Base-by-base conservation (phyloP, 1,140 invertebrate genomes). In the Sinonovacula constricta region DNA sequence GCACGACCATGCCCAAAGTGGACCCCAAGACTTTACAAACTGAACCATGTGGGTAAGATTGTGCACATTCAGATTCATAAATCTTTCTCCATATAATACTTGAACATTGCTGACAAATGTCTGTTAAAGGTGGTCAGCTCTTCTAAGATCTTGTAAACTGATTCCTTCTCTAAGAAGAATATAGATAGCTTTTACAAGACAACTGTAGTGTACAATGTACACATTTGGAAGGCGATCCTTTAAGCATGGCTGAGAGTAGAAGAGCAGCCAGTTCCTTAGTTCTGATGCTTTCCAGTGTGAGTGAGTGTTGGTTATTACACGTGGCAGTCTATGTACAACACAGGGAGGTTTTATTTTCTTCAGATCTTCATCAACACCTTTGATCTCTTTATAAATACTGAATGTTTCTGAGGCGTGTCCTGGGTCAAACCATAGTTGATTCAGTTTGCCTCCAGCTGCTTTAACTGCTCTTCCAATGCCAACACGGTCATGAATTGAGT, bases 221-320 rank as follows among this genome's bases (percentile, higher is more conserved):
- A 71, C 5, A n/a, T 65, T 24, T 57, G 49, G 66, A 14, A 81
- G 45, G 14, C 5, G 30, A 18, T 22, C 66, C 24, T 68, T 54
- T 34, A 81, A 56, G 56, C 79, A 81, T 57, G 79, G 79, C 14
- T 75, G 7, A 22, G 54, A 59, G 51, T 75, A 80, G 76, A 65
- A 80, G 1, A 80, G 34, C 14, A 80, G 33, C 79, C 79, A 80
- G 18, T 31, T 49, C n/a, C 79, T 34, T n/a, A 80, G 24, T 70
- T 80, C 71, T n/a, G 66, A 80, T 54, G 79, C 79, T 49, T 80
- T 80, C 71, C 65, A 80, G 59, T 80, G 65, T 15, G 68, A 34
- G 18, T 62, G 39, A 10, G 65, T 80, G 15, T 12, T 26, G 3
- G 33, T 36, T 1, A 71, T 2, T 2, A 28, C 15, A 15, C 54